Base-by-base conservation (phyloP, 2,797 vertebrate genomes). In the Epinephelus awoara region DNA sequence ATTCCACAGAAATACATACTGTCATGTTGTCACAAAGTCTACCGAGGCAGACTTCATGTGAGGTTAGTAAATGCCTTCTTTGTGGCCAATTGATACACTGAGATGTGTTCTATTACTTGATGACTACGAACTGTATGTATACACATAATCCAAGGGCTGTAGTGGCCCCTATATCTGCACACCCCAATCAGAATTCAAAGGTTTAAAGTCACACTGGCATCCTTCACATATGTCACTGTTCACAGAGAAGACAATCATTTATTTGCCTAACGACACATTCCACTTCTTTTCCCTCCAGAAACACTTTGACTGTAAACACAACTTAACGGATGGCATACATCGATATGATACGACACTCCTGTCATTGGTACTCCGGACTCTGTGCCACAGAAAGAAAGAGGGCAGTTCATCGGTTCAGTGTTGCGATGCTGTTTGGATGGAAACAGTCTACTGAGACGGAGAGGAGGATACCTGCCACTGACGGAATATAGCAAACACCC, bases 401-500 rank as follows among this genome's bases (percentile, higher is more conserved):
- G 50, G 72, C 63, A 77, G 66, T 79, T 81, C 65, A 68, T 77
- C 61, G 52, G 12, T 72, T 84, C 85, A 80, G 72, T 71, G 69
- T 58, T 61, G 68, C 1, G 0, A 54, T 67, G 57, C 63, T 70
- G 68, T 64, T 72, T 50, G 59, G 44, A 52, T 74, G 72, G 72
- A 72, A 67, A 73, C 34, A 49, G 59, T 84, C 62, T 91, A 97
- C 85, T 95, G 96, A 82, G 95, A 92, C 25, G 96, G 92, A 23
- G 94, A 92, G 46, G 93, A 92, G 29, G 92, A 86, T 47, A 95
- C 94, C 89, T 97, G 97, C 97, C 97, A 98, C 85, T 98, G 98
- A 17, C 96, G 96, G 88, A 99, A 97, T 86, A 99, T 98, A 76
- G 96, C 96, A 90, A 99, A 98, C 18, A 99, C 97, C 69, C 96